These are phyloP conservation scores for Alloplasta piceator DNA, from an alignment of 2,888 invertebrate species.

Conservation along the genomic window DNA sequence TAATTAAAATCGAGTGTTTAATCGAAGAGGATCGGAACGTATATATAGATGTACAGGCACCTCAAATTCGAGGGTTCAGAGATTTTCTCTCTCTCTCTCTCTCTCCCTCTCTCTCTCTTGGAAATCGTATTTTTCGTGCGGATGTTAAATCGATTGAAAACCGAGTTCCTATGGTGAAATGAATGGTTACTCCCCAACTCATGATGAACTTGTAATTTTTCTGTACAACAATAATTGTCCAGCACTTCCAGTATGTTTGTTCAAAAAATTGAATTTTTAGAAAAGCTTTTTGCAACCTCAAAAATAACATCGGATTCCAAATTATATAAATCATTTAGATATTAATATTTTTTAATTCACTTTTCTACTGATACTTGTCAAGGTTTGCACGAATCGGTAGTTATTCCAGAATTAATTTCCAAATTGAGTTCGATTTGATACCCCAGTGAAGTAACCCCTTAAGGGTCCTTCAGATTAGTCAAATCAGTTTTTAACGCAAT, in stretches of 20 bases:
- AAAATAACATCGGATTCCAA: too few species aligned
- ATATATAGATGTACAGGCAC: constrained; percentile 8
- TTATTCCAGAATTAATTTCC: too few species aligned
- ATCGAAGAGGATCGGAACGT: constrained; percentile 12
- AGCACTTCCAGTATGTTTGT: background rate
- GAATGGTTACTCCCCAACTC: constrained; percentile 67
- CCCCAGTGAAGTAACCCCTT: too few species aligned
- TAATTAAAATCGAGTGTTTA: constrained; percentile 4
- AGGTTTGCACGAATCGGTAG: too few species aligned
- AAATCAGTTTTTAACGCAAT: too few species aligned
- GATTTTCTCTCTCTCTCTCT: constrained; percentile 21
- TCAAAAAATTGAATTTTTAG: background rate
- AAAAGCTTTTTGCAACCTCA: too few species aligned
- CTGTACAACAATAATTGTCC: background rate
- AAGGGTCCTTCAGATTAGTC: too few species aligned
- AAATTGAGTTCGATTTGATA: too few species aligned
- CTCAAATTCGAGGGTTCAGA: constrained; percentile 8
- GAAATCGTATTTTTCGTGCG: constrained; percentile 77
- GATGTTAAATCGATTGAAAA: constrained; percentile 82
- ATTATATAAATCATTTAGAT: too few species aligned
- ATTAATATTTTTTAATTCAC: too few species aligned
- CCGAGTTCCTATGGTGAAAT: constrained; percentile 81
- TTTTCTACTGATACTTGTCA: too few species aligned
- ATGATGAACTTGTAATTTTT: background rate
- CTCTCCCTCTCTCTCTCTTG: constrained; percentile 11